Base-by-base conservation (phyloP, 2,113 vertebrate species). In the Nanorana parkeri region DNA sequence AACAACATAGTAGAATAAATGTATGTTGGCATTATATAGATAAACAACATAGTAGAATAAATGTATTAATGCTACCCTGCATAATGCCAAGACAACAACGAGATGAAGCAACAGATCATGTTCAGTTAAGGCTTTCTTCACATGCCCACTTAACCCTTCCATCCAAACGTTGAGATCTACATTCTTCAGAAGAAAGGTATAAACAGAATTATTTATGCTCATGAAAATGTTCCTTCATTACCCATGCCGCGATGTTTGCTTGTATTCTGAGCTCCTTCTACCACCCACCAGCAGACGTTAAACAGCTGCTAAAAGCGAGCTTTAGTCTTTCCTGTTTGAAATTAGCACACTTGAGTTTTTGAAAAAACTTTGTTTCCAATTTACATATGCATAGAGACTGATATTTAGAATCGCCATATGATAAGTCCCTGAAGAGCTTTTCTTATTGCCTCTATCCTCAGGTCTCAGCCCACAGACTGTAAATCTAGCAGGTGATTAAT, bases 191-290 rank as follows among this genome's bases (percentile, higher is more conserved):
- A 93, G 92, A 94, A 93, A 94, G 96, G 96, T 95, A 96, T 95
- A 98, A 99, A 98, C 96, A 96, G 96, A 96, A 98, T 99, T 98
- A 98, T 98, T 99, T 97, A 99, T 98, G 96, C 96, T 95, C 93
- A 69, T 96, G 94, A 96, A 98, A 98, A 97, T 97, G 96, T 93
- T 96, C 94, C 95, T 97, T 99, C 99, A 99, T 99, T 99, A 99
- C 97, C 96, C 94, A 95, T 96, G 95, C 96, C 95, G 94, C 91
- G 93, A 93, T 94, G 93, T 94, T 92, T 94, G 92, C 94, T 95
- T 94, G 93, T 93, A 94, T 96, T 95, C 95, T 93, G 91, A 92
- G 93, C 91, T 93, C 91, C 94, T 93, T 95, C 92, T 95, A 94
- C 97, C 97, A 96, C 96, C 97, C 96, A 97, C 96, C 93, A 94